A percentile compares a stretch with the other conserved stretches of the same genome.
Conservation (phyloP, 2,888 invertebrate species). For the Busseola fusca region DNA sequence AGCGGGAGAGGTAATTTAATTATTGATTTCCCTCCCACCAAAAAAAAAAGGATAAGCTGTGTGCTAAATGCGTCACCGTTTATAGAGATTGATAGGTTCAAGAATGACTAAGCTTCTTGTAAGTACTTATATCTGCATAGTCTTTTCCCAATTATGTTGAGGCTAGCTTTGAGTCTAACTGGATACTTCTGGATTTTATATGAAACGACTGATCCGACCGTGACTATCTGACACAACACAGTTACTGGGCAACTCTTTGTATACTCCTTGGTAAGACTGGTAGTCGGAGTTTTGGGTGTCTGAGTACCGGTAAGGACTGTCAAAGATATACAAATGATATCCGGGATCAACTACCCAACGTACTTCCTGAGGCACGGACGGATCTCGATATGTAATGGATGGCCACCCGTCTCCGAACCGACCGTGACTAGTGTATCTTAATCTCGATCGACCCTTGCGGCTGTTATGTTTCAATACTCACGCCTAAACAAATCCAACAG, state of each 20-base stretch:
- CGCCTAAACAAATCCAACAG: background rate
- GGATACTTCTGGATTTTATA: background rate
- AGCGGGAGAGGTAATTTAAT: too few species aligned
- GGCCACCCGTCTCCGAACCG: background rate
- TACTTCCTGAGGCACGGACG: background rate
- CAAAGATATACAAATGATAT: background rate
- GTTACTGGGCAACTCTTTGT: background rate
- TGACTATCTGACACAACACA: background rate
- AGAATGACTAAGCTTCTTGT: background rate
- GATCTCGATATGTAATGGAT: background rate
- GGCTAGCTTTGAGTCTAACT: background rate
- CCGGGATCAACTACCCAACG: background rate
- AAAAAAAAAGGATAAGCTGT: too few species aligned
- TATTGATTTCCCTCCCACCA: too few species aligned
- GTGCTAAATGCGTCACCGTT: conserved; percentile 34
- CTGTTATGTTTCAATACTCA: background rate
- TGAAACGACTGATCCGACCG: background rate
- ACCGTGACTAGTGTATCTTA: background rate
- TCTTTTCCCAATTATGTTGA: too few species aligned
- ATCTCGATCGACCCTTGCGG: background rate
- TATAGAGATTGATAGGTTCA: background rate
- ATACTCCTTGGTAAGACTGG: background rate
- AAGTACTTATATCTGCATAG: background rate
- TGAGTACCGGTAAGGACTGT: background rate
- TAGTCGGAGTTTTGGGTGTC: background rate